Evolutionary conservation across 2,113 vertebrate genomes (phyloP), one percentile per base, ranked within the genome.

Genomic region (Ageneiosus marmoratus): DNA sequence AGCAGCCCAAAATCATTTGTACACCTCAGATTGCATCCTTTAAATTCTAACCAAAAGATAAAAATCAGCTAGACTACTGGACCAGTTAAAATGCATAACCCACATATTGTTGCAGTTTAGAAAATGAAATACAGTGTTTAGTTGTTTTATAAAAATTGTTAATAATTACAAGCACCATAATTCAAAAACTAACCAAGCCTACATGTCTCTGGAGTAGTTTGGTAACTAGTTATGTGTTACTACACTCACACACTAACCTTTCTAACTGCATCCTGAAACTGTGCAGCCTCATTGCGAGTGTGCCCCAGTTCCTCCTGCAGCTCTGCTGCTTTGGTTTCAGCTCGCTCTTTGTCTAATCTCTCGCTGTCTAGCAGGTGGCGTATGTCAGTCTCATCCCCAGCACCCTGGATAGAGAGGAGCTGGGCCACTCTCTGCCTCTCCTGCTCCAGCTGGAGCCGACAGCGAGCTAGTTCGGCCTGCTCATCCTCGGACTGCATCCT

Each of bases 361-460:
- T 96, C 95, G 0, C 94, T 94, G 87, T 96, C 95, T 87, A 96
- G 91, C 73, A 96, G 90, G 53, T 95, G 94, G 20, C 95, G 95
- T 65, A 96, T 94, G 78, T 96, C 95, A 6, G 94, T 94, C 37
- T 94, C 95, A 84, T 96, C 96, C 13, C 96, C 95, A 0, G 94
- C 94, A 70, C 94, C 94, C 86, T 96, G 95, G 80, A 96, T 93
- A n/a, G 95, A 94, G 34, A 96, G 95, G 5, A 97, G 51, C 80
- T 97, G 95, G 0, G 95, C 88, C 58, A 97, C 95, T 10, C 93
- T 93, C 90, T 96, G 95, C 86, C 95, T 95, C 62, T 97, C 96
- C 0, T 95, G 94, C 87, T 97, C 96, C 9, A 97, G 89, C 86
- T 95, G 95, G 51, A 94, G 91, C 78, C 94, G 95, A 78, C 96